A percentile compares a stretch with the other conserved stretches of the same genome.
Conservation (phyloP, 2,888 invertebrate species). For the Athetis lepigone region DNA sequence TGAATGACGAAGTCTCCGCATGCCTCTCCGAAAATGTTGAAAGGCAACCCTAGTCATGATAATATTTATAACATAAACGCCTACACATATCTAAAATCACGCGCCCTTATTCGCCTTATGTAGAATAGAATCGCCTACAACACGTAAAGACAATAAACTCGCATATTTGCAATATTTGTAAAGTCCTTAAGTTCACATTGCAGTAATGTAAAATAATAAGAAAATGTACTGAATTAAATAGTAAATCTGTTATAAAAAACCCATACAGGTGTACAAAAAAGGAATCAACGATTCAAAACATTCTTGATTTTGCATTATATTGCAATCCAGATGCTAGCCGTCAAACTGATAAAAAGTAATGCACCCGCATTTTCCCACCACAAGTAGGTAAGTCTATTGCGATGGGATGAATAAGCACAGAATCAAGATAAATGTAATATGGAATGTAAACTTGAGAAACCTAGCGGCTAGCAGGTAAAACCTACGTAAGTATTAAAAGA, state of each 20-base stretch:
- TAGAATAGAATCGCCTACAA: constrained; percentile 54
- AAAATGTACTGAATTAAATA: neutral
- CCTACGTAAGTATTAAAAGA: neutral
- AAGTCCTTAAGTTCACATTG: neutral
- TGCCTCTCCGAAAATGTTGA: neutral
- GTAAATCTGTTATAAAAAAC: neutral
- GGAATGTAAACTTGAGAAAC: constrained; percentile 14
- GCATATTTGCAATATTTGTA: constrained; percentile 9
- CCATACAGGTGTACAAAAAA: neutral
- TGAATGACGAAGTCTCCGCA: constrained; percentile 7
- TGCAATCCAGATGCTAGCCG: constrained; percentile 14
- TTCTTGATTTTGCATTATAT: neutral
- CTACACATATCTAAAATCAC: constrained; percentile 56
- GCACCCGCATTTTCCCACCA: constrained; percentile 30
- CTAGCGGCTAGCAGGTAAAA: constrained; percentile 15
- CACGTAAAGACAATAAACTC: neutral
- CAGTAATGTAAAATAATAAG: neutral
- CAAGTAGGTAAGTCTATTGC: neutral
- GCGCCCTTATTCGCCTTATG: constrained; percentile 64
- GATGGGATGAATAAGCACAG: neutral
- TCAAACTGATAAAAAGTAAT: constrained; percentile 10
- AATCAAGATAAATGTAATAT: constrained; percentile 4
- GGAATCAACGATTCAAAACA: constrained; percentile 18
- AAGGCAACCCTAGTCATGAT: constrained; percentile 19
- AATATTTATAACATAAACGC: constrained; percentile 43